These are phyloP conservation scores for Platycercus adscitus DNA, from an alignment of 2,113 vertebrate genomes.

Conservation along the genomic window DNA sequence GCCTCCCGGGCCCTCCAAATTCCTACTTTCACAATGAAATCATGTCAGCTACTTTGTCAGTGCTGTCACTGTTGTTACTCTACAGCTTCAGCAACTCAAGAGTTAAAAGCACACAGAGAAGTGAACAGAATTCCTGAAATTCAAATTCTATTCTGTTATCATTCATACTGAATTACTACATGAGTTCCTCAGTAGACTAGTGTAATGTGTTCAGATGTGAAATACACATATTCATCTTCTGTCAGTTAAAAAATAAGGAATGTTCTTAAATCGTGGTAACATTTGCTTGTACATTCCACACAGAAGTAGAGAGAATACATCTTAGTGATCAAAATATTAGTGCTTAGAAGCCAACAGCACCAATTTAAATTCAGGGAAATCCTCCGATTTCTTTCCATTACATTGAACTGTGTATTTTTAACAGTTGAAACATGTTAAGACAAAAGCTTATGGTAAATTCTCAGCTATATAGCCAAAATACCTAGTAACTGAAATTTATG, in stretches of 20 bases:
- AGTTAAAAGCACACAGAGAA: slow-evolving; percentile 15
- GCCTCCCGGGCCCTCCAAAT: not conserved
- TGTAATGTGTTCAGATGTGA: slow-evolving; percentile 1
- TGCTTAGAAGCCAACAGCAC: not conserved
- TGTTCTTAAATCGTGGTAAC: not conserved
- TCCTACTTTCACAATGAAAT: not conserved
- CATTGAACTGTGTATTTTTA: not conserved
- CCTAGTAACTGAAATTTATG: not conserved
- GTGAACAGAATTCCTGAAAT: slow-evolving; percentile 10
- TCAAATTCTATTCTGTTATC: not conserved
- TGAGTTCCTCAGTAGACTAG: slow-evolving; percentile 6
- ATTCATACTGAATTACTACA: not conserved
- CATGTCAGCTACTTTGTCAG: not conserved
- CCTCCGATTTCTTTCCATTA: not conserved
- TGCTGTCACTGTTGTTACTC: not conserved
- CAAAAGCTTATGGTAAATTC: not conserved
- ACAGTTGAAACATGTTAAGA: not conserved
- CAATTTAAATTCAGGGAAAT: not conserved
- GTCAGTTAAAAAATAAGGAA: not conserved
- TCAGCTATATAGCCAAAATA: not conserved
- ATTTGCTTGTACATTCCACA: slow-evolving; percentile 13
- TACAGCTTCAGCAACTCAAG: slow-evolving; percentile 33
- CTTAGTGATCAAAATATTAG: not conserved
- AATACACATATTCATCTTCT: not conserved
- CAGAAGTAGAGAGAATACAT: not conserved